These are phyloP conservation scores for Petrocephalus schoutedeni DNA, from an alignment of 2,797 vertebrate genomes.

Conservation along the genomic window DNA sequence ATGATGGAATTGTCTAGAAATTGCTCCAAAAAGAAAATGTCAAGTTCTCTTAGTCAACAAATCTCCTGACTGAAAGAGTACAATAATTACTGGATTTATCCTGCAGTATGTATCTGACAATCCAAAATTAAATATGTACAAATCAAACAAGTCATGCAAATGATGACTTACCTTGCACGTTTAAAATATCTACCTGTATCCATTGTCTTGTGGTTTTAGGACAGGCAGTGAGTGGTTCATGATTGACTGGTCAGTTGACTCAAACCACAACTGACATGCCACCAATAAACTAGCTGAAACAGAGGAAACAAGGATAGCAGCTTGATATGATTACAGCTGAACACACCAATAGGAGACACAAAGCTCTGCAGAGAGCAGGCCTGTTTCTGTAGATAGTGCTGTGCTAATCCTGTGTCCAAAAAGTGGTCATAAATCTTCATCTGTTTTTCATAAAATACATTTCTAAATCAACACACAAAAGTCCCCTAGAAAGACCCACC, in stretches of 20 bases:
- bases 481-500: background rate
- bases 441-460: background rate
- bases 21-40: background rate
- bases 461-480: background rate
- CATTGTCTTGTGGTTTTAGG: background rate
- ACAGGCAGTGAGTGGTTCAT: no score
- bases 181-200: background rate
- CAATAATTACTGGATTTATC: background rate
- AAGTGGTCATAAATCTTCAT: background rate
- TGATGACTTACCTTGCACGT: background rate
- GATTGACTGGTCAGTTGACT: background rate
- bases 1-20: background rate
- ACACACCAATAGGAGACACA: background rate
- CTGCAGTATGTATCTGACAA: background rate
- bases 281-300: no score
- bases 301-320: background rate
- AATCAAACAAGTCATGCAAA: background rate
- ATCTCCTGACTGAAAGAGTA: background rate
- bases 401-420: background rate
- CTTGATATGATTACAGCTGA: background rate
- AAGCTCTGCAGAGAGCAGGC: background rate
- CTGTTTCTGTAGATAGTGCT: background rate
- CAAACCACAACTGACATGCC: background rate
- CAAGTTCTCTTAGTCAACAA: background rate
- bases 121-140: background rate